Percentiles rank a stretch among this genome's conserved stretches.
Evolutionary conservation across 1,140 invertebrate genomes (phyloP).

Genomic region (Lamellibrachia luymesi): DNA sequence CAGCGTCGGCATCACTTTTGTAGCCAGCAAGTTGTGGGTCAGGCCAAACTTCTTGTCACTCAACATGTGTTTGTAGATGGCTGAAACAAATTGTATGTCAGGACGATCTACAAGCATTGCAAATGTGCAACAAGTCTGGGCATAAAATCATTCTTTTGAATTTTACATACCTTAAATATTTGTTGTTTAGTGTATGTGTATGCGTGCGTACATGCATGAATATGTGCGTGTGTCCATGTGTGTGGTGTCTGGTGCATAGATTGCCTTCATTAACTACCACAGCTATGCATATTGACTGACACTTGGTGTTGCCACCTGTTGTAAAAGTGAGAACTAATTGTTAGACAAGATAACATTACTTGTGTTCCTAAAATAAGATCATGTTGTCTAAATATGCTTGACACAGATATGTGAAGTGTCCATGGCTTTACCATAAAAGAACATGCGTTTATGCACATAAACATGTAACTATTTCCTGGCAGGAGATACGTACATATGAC

Average conservation of each 20-base stretch:
- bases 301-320: background rate
- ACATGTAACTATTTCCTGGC: background rate
- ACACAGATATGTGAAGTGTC: background rate
- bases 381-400: background rate
- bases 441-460: background rate
- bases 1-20: slow-evolving; percentile 86
- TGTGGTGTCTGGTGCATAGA: background rate
- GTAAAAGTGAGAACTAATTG: background rate
- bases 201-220: background rate
- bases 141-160: background rate
- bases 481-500: slow-evolving; percentile 54
- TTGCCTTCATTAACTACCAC: background rate
- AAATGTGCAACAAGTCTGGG: background rate
- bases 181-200: background rate
- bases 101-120: background rate
- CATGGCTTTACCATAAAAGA: background rate
- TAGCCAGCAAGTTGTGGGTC: slow-evolving; percentile 88
- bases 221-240: background rate
- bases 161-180: too few relatives aligned
- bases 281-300: background rate
- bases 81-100: slow-evolving; percentile 58
- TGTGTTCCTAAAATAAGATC: background rate
- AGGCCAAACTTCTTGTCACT: slow-evolving; percentile 89
- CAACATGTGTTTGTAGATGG: slow-evolving; percentile 89
- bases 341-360: background rate